Base-by-base conservation (phyloP, 2,797 vertebrate genomes). In the Limosa lapponica region DNA sequence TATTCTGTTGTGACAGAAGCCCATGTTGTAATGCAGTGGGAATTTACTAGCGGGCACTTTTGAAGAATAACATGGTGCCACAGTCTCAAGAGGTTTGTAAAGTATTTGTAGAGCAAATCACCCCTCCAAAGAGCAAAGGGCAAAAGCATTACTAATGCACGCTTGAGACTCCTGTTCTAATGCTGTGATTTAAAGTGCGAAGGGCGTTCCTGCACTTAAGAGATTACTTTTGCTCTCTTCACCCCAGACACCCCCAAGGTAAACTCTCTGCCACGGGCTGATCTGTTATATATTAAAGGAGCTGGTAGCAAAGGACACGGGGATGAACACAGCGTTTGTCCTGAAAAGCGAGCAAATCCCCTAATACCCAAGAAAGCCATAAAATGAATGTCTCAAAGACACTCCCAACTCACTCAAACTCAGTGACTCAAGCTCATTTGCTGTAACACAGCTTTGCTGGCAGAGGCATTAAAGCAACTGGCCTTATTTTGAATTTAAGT, bases 181-280 rank as follows among this genome's bases (percentile, higher is more conserved):
- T 39, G 69, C 52, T 70, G 75, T 41, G 78, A 84, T 87, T 94
- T 90, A 55, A 94, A 89, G 87, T 77, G 87, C 94, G 24, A 54
- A 95, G 69, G 81, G 92, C 3, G 9, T 84, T 75, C 59, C 87
- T 55, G 78, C 94, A 92, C 85, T 97, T 94, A 90, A 55, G 52
- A 97, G 92, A 96, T 96, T 96, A 87, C 89, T 95, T 92, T 79
- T 95, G 91, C 85, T 91, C 82, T 93, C 79, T 81, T 95, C 89
- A 94, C 62, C 87, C 58, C 49, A 61, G 66, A 72, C 54, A 70
- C 28, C 84, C 27, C 57, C 77, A 62, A 73, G 41, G 36, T 89
- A 90, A 96, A 90, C 51, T 46, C 87, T 71, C 78, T 92, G 58
- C 43, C 74, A 51, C 66, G 14, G 28, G 24, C 61, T 69, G 69